phyloP scores from a whole-genome alignment of 2,888 invertebrate species.

The Steinernema scapterisci region DNA sequence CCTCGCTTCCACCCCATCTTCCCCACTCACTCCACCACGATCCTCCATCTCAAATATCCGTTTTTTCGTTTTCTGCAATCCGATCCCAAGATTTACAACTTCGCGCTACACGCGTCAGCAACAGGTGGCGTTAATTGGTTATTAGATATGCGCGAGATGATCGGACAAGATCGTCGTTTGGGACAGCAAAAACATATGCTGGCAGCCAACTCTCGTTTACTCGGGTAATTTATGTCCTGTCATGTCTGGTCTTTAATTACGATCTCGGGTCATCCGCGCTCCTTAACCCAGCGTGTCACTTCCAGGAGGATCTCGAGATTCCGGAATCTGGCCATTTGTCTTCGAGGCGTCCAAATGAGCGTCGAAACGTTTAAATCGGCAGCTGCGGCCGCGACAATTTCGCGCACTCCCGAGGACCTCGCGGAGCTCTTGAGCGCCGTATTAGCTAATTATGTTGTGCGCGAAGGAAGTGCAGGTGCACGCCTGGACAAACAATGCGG shows the following conservation, averaged over 20 bases:
- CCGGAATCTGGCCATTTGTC: neutral
- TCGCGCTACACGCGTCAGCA: neutral
- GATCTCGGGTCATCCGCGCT: neutral
- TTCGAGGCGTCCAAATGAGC: neutral
- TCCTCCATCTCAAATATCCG: no score
- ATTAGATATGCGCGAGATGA: constrained; percentile 22
- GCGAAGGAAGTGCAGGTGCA: constrained; percentile 33
- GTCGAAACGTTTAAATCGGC: constrained; percentile 25
- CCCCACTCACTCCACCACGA: no score
- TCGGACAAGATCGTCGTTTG: constrained; percentile 1
- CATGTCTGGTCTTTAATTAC: constrained; percentile 18
- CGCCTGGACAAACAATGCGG: constrained; percentile 26
- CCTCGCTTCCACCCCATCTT: no score
- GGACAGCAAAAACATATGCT: constrained; percentile 23
- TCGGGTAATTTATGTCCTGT: constrained; percentile 24
- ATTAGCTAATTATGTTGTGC: constrained; percentile 28
- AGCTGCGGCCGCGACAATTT: constrained; percentile 12
- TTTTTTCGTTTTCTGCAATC: neutral
- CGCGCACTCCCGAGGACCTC: constrained; percentile 3
- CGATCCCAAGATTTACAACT: constrained; percentile 8
- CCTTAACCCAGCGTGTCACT: neutral
- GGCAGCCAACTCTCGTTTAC: constrained; percentile 24
- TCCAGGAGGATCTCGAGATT: neutral
- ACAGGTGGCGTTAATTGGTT: constrained; percentile 30
- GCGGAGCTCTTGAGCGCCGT: constrained; percentile 8